phyloP scores from a whole-genome alignment of 2,797 vertebrate genomes.

The Cetoscarus ocellatus region DNA sequence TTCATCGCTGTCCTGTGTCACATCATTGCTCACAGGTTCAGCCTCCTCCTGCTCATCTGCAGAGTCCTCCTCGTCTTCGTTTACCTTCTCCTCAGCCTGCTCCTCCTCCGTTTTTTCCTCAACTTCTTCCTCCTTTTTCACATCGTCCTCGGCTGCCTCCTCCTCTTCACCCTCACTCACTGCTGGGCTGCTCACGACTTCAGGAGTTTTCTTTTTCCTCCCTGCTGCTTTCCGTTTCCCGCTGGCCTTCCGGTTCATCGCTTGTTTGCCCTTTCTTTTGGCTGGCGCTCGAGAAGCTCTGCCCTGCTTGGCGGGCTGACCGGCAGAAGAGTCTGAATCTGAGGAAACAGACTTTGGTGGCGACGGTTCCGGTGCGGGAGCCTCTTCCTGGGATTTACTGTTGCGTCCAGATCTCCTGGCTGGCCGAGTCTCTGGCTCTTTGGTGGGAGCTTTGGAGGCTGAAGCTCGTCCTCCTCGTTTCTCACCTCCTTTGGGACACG shows the following conservation, averaged over 20 bases:
- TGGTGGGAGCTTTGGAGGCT: slow-evolving; percentile 88
- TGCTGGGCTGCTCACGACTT: slow-evolving; percentile 59
- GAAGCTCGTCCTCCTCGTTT: slow-evolving; percentile 90
- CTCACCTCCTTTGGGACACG: slow-evolving; percentile 93
- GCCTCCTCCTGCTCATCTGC: slow-evolving; percentile 28
- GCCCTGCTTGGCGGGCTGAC: slow-evolving; percentile 77
- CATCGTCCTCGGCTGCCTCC: slow-evolving; percentile 23
- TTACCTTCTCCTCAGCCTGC: slow-evolving; percentile 41
- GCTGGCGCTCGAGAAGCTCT: slow-evolving; percentile 80
- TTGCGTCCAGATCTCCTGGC: slow-evolving; percentile 90
- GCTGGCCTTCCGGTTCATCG: slow-evolving; percentile 85
- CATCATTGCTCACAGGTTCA: slow-evolving; percentile 17
- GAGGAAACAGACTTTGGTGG: slow-evolving; percentile 85
- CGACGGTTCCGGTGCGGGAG: slow-evolving; percentile 78
- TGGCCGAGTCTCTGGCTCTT: slow-evolving; percentile 83
- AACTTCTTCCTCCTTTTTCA: slow-evolving; percentile 18
- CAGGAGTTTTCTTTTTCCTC: slow-evolving; percentile 57
- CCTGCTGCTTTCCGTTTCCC: slow-evolving; percentile 88
- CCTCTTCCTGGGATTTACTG: slow-evolving; percentile 83
- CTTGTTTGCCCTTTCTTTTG: slow-evolving; percentile 87
- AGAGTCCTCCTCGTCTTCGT: slow-evolving; percentile 47
- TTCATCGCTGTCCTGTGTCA: slow-evolving; percentile 42
- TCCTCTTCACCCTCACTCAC: slow-evolving; percentile 71
- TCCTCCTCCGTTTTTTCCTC: slow-evolving; percentile 35
- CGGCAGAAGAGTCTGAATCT: slow-evolving; percentile 83